Base-by-base conservation (phyloP, 2,888 invertebrate species). In the Athalia cordata region DNA sequence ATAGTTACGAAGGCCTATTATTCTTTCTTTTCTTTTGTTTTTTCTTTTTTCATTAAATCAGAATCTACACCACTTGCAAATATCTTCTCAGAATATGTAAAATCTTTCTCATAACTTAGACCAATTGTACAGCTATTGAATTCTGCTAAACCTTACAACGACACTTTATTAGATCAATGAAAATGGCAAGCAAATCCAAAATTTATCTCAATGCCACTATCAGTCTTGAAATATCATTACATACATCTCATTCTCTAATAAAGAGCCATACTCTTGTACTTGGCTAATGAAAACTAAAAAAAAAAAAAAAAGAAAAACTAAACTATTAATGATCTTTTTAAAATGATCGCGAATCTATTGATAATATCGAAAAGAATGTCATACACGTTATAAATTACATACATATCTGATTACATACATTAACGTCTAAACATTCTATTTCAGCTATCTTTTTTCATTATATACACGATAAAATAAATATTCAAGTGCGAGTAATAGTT, bases 391-490 rank as follows among this genome's bases (percentile, higher is more conserved):
- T 47, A 59, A 45, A 59, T 59, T 72, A 72, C 72, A 59, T 72
- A 72, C 57, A 59, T 72, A 59, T 57, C 72, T 57, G 72, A 72
- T 59, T 72, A 72, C 59, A 72, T 47, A 72, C 59, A 72, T 72
- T 72, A 72, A 72, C 72, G 59, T 47, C 47, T 72, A 72, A 72
- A 43, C 15, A 57, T 59, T 57, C 43, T 74, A 47, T 74, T 15
- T 61, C 13, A n/a, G 5, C 50, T 15, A 11, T 7, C 81, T 80
- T 77, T 80, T 81, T 83, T 81, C 81, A 75, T 82, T 85, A 88
- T 89, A 88, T 88, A 88, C 88, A 89, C 85, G 86, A 81, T 87
- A 85, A 86, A 88, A 88, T 88, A 88, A 88, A 88, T 87, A 88
- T 85, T 84, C 83, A 81, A 83, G 57, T 82, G 66, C 52, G 65